Evolutionary conservation across 2,113 vertebrate species (phyloP).

Genomic region (Strigops habroptila): DNA sequence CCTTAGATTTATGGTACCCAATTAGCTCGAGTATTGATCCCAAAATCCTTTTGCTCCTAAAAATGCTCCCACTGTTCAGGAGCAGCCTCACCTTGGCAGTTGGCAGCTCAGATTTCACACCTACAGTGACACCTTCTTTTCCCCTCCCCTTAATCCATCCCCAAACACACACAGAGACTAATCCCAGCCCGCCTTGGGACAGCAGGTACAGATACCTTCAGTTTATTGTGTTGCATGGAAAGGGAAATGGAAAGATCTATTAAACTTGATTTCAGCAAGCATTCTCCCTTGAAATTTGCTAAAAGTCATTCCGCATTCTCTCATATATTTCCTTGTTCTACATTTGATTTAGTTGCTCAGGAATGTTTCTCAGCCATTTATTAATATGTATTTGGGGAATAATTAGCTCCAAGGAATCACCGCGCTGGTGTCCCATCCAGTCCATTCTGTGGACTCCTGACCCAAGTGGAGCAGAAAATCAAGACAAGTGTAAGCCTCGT

Average conservation of each 20-base stretch:
- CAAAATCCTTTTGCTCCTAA: background rate
- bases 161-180: background rate
- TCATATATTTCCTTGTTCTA: background rate
- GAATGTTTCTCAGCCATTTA: background rate
- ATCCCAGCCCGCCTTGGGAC: background rate
- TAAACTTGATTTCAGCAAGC: background rate
- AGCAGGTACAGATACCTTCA: background rate
- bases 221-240: slow-evolving; percentile 14
- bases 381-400: background rate
- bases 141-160: background rate
- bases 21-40: background rate
- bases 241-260: background rate
- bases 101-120: background rate
- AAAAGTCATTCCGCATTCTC: background rate
- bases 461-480: background rate
- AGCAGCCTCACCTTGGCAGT: background rate
- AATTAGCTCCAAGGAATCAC: background rate
- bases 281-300: background rate
- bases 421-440: background rate
- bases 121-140: background rate
- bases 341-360: background rate
- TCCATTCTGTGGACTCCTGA: background rate
- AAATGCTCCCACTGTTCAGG: background rate
- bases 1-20: background rate
- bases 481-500: background rate